phyloP scores from a whole-genome alignment of 92 coral and sea anemone genomes.

The Plumapathes pennacea region DNA sequence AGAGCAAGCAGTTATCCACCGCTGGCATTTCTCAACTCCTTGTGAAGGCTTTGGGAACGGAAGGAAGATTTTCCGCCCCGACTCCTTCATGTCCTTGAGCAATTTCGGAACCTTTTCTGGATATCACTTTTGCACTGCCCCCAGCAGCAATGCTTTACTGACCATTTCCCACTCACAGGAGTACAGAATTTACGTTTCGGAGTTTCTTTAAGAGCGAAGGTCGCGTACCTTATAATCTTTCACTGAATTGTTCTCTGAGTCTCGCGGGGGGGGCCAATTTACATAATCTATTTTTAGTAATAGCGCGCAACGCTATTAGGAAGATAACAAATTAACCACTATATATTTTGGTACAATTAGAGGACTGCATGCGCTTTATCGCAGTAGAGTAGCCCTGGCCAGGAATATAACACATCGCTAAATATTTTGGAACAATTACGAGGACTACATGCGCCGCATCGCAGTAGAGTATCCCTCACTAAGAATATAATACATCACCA shows the following conservation, averaged over 20 bases:
- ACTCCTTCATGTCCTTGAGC: slow-evolving; percentile 28
- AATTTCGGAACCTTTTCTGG: slow-evolving; percentile 37
- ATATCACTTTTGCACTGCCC: slow-evolving; percentile 46
- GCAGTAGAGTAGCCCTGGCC: no score
- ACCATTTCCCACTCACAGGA: slow-evolving; percentile 37
- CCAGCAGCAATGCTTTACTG: slow-evolving; percentile 46
- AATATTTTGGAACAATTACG: no score
- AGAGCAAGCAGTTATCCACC: slow-evolving; percentile 51
- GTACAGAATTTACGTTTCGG: slow-evolving; percentile 10
- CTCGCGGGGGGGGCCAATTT: slow-evolving; percentile 52
- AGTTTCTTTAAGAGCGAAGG: slow-evolving; percentile 14
- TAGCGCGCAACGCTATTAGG: slow-evolving; percentile 43
- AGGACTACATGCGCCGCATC: no score
- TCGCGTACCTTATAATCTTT: slow-evolving; percentile 14
- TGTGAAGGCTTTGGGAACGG: slow-evolving; percentile 60
- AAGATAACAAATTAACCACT: no score
- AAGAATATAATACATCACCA: no score
- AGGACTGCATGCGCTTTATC: no score
- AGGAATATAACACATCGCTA: no score
- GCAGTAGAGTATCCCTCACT: no score
- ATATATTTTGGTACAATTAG: no score
- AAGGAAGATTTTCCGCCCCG: slow-evolving; percentile 40
- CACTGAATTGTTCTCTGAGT: slow-evolving; percentile 47
- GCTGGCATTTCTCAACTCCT: slow-evolving; percentile 39
- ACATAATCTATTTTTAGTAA: slow-evolving; percentile 46